Evolutionary conservation across 2,797 vertebrate species (phyloP).

Genomic region (Hemibagrus guttatus): DNA sequence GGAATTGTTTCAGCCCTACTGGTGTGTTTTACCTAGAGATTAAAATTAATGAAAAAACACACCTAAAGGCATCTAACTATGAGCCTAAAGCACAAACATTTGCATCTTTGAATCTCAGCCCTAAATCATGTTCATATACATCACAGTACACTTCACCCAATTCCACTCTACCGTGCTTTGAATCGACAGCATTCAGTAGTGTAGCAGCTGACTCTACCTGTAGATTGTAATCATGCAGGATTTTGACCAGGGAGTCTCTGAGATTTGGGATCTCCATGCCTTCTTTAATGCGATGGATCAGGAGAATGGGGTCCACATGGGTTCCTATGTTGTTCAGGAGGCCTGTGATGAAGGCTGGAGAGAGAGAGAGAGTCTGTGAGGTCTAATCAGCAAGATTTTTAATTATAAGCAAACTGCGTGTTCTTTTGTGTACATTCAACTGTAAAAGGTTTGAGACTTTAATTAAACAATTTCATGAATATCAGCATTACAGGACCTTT

Average conservation of each 20-base stretch:
- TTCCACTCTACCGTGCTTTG: neutral
- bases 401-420: neutral
- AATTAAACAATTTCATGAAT: neutral
- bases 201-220: slow-evolving; percentile 74
- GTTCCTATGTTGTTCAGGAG: slow-evolving; percentile 98
- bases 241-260: slow-evolving; percentile 96
- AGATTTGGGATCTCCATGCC: slow-evolving; percentile 99
- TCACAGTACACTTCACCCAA: no score
- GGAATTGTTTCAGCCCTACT: no score
- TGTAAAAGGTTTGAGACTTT: neutral
- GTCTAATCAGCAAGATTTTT: neutral
- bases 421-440: neutral
- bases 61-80: neutral
- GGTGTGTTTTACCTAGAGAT: neutral
- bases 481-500: neutral
- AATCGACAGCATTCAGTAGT: neutral
- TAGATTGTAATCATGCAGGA: slow-evolving; percentile 97
- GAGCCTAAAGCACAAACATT: neutral
- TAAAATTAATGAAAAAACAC: neutral
- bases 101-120: neutral
- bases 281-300: slow-evolving; percentile 97
- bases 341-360: slow-evolving; percentile 94
- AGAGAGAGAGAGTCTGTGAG: slow-evolving; percentile 18
- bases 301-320: slow-evolving; percentile 94
- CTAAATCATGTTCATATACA: neutral